Evolutionary conservation across 2,113 vertebrate species (phyloP).

Genomic region (Misgurnus anguillicaudatus): DNA sequence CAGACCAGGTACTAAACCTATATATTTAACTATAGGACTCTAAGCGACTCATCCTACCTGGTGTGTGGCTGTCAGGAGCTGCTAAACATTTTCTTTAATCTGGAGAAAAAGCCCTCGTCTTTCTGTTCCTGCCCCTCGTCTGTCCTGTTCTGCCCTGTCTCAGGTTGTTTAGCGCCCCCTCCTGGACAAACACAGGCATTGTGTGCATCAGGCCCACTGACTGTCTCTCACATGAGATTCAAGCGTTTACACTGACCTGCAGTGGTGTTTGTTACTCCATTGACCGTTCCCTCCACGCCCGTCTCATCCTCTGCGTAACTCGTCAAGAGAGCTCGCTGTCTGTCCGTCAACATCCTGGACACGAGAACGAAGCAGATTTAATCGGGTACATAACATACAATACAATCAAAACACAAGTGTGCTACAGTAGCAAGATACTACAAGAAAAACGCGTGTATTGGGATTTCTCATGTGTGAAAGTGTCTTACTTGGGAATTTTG

Average conservation of each 20-base stretch:
- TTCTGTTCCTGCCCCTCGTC: slow-evolving; percentile 77
- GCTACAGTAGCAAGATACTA: too few relatives aligned
- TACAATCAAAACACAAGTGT: neutral
- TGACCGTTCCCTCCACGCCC: slow-evolving; percentile 90
- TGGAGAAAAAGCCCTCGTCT: slow-evolving; percentile 87
- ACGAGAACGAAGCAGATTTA: neutral
- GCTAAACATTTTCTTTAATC: slow-evolving; percentile 91
- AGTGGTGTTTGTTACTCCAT: slow-evolving; percentile 83
- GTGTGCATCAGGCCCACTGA: neutral
- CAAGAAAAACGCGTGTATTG: neutral
- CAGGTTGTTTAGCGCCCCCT: slow-evolving; percentile 81
- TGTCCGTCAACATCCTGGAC: slow-evolving; percentile 84
- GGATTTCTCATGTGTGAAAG: neutral
- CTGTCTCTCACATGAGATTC: too few relatives aligned
- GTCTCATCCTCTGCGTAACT: slow-evolving; percentile 92
- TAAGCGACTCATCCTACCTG: slow-evolving; percentile 78
- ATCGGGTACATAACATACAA: neutral
- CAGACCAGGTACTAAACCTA: slow-evolving; percentile 54
- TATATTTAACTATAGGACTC: neutral
- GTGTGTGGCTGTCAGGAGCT: slow-evolving; percentile 81
- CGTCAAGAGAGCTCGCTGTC: slow-evolving; percentile 84
- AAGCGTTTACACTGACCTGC: slow-evolving; percentile 75
- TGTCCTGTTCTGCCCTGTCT: slow-evolving; percentile 72
- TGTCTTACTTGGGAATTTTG: slow-evolving; percentile 89
- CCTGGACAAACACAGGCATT: slow-evolving; percentile 82